phyloP scores from a whole-genome alignment of 2,797 vertebrate genomes.

The Orestias chungarensis region DNA sequence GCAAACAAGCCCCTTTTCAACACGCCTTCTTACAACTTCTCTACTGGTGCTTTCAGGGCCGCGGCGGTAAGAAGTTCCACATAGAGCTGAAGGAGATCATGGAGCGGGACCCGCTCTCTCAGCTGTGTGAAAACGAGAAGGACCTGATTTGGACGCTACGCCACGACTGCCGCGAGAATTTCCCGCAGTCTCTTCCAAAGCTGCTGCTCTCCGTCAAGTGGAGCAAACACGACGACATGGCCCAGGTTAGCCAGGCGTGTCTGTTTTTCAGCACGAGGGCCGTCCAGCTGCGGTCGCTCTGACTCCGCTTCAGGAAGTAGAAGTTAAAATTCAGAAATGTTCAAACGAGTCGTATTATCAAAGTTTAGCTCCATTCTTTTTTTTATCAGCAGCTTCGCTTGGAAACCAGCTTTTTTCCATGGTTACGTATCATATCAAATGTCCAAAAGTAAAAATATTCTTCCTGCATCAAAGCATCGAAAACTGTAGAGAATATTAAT shows the following conservation, averaged over 20 bases:
- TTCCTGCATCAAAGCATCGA: too few species aligned
- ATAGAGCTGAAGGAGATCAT: conserved; percentile 98
- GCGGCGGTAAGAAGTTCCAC: conserved; percentile 96
- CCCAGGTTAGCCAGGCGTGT: conserved; percentile 84
- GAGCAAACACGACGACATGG: conserved; percentile 99
- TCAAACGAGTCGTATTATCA: too few species aligned
- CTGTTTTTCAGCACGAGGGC: too few species aligned
- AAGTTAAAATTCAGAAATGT: too few species aligned
- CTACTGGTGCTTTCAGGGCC: conserved; percentile 79
- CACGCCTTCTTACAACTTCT: not conserved
- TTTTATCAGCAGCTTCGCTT: too few species aligned
- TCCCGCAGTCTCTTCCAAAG: conserved; percentile 95
- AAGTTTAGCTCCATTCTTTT: too few species aligned
- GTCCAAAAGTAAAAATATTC: too few species aligned
- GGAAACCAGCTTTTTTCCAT: too few species aligned
- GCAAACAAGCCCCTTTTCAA: not conserved
- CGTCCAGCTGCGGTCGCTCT: too few species aligned
- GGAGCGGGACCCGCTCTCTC: conserved; percentile 95
- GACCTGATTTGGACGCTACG: conserved; percentile 98
- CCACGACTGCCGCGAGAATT: conserved; percentile 92
- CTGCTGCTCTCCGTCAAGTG: conserved; percentile 96
- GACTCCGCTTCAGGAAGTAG: too few species aligned
- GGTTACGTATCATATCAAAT: too few species aligned
- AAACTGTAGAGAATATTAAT: too few species aligned
- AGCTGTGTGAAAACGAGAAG: conserved; percentile 98